phyloP scores from a whole-genome alignment of 2,113 vertebrate genomes.

The Ranitomeya imitator region DNA sequence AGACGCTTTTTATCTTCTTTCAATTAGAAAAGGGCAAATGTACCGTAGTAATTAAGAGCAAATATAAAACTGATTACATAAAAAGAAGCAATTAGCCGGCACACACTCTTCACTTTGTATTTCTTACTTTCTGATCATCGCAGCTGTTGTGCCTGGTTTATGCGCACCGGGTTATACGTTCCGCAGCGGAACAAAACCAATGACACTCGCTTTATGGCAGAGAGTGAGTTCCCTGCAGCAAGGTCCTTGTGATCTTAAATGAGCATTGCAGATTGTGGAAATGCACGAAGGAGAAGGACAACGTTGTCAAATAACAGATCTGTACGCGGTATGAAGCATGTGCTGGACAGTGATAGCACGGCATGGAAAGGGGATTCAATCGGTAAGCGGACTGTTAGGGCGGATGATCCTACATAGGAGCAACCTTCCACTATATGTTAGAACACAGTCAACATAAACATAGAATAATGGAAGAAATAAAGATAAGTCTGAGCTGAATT shows the following conservation, averaged over 20 bases:
- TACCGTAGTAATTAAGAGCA: conserved; percentile 38
- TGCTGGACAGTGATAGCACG: not conserved
- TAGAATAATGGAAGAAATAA: not conserved
- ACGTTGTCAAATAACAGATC: not conserved
- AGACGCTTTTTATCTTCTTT: conserved; percentile 46
- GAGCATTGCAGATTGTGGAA: conserved; percentile 9
- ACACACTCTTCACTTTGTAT: conserved; percentile 25
- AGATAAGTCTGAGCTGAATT: not conserved
- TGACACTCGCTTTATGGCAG: conserved; percentile 24
- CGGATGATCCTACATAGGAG: not conserved
- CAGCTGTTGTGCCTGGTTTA: not conserved
- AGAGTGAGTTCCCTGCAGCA: conserved; percentile 4
- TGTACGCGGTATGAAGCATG: too few species aligned
- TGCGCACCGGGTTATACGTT: not conserved
- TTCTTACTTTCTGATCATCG: conserved; percentile 11
- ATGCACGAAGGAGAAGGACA: not conserved
- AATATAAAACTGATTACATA: conserved; percentile 45
- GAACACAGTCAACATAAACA: not conserved
- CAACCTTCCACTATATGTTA: not conserved
- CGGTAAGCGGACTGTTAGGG: not conserved
- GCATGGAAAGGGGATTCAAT: not conserved
- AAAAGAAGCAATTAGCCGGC: conserved; percentile 46
- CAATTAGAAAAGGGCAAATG: conserved; percentile 41
- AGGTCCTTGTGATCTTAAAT: conserved; percentile 25
- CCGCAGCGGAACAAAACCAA: not conserved